A percentile compares a stretch with the other conserved stretches of the same genome.
These are phyloP conservation scores for Phymanthus crucifer DNA, from an alignment of 92 coral and sea anemone species.

Conservation along the genomic window DNA sequence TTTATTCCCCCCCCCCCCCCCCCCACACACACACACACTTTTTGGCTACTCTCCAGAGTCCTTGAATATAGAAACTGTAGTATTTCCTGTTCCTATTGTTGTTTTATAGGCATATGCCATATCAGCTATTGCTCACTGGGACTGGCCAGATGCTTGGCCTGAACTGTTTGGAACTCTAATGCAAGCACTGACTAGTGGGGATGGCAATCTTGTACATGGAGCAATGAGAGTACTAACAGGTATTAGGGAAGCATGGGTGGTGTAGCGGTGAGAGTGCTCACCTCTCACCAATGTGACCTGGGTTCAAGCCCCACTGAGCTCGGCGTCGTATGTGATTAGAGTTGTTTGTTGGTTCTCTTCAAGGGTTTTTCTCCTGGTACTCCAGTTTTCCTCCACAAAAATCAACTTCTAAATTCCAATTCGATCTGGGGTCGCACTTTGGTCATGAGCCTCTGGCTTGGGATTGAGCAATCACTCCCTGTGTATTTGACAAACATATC, in stretches of 20 bases:
- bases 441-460: too few species aligned
- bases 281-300: not conserved
- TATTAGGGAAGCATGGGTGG: constrained; percentile 2
- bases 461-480: too few species aligned
- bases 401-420: too few species aligned
- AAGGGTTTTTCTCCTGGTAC: not conserved
- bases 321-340: too few species aligned
- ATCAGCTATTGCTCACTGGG: constrained; percentile 98
- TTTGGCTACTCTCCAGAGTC: too few species aligned
- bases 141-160: constrained; percentile 99
- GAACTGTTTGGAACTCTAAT: constrained; percentile 88
- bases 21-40: too few species aligned
- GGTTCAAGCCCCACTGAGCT: too few species aligned
- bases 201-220: constrained; percentile 87
- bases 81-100: not conserved
- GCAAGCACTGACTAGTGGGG: constrained; percentile 91
- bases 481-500: too few species aligned
- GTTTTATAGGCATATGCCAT: constrained; percentile 87
- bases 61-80: not conserved
- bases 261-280: not conserved
- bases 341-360: too few species aligned
- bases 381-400: too few species aligned
- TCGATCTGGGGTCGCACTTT: too few species aligned
- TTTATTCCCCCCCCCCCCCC: too few species aligned
- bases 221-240: constrained; percentile 98